Conservation (phyloP, 2,888 invertebrate genomes). For the Limnephilus auricula region DNA sequence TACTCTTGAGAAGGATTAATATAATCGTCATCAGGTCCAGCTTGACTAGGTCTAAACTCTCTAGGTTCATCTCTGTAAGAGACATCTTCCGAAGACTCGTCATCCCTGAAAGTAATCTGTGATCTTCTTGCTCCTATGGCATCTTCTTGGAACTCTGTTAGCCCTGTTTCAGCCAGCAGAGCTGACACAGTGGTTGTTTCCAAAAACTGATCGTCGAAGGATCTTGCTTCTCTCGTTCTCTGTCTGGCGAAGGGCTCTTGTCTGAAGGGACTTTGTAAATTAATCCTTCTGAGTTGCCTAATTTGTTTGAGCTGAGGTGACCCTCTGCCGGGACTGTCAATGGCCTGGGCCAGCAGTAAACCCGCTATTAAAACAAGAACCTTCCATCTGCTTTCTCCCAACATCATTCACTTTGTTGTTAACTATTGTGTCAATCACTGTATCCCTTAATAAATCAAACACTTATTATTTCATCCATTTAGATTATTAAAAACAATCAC, state of each 20-base stretch:
- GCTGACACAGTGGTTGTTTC: slow-evolving; percentile 40
- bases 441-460: neutral
- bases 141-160: slow-evolving; percentile 45
- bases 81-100: slow-evolving; percentile 43
- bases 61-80: slow-evolving; percentile 69
- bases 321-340: slow-evolving; percentile 71
- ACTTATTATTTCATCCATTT: neutral
- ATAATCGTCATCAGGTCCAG: slow-evolving; percentile 69
- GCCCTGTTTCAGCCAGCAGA: slow-evolving; percentile 44
- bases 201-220: slow-evolving; percentile 24
- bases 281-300: slow-evolving; percentile 48
- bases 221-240: slow-evolving; percentile 53
- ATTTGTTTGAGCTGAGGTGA: slow-evolving; percentile 56
- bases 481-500: neutral
- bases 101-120: slow-evolving; percentile 59
- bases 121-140: slow-evolving; percentile 58
- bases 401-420: slow-evolving; percentile 69
- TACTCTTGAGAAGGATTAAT: slow-evolving; percentile 61
- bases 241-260: slow-evolving; percentile 71
- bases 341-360: slow-evolving; percentile 70
- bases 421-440: neutral
- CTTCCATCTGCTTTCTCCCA: slow-evolving; percentile 76
- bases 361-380: slow-evolving; percentile 73
- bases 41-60: slow-evolving; percentile 72
- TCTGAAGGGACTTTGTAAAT: slow-evolving; percentile 67